Conservation (phyloP, 2,888 invertebrate species). For the Acronicta alni region DNA sequence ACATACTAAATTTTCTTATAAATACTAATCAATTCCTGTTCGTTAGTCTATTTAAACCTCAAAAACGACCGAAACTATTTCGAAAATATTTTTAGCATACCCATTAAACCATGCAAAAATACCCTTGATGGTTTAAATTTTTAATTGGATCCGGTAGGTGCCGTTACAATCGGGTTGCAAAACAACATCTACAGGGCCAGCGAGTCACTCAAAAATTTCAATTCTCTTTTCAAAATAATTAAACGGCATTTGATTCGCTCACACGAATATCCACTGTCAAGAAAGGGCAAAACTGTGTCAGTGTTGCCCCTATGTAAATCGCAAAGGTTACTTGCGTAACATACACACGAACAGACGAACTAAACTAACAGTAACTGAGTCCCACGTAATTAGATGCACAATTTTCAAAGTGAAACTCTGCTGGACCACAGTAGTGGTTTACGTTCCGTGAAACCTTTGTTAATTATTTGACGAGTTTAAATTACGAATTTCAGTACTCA, state of each 20-base stretch:
- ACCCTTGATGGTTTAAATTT: too few relatives aligned
- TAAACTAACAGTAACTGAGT: slow-evolving; percentile 52
- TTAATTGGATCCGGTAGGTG: too few relatives aligned
- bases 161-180: too few relatives aligned
- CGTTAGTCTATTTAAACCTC: too few relatives aligned
- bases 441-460: slow-evolving; percentile 37
- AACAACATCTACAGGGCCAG: too few relatives aligned
- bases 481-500: slow-evolving; percentile 11
- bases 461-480: slow-evolving; percentile 38
- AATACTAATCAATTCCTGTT: too few relatives aligned
- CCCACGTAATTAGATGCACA: slow-evolving; percentile 53
- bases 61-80: too few relatives aligned
- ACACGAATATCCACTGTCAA: slow-evolving; percentile 19
- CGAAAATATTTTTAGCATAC: too few relatives aligned
- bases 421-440: slow-evolving; percentile 50
- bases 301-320: slow-evolving; percentile 24
- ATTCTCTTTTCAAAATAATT: too few relatives aligned
- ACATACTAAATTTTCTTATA: too few relatives aligned
- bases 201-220: too few relatives aligned
- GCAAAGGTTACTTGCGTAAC: slow-evolving; percentile 43
- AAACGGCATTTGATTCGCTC: not conserved
- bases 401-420: slow-evolving; percentile 54
- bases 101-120: too few relatives aligned
- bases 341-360: slow-evolving; percentile 32
- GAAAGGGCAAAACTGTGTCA: slow-evolving; percentile 37